Percentiles rank a stretch among this genome's conserved stretches.
Evolutionary conservation across 2,888 invertebrate species (phyloP).

Genomic region (Agrochola macilenta): DNA sequence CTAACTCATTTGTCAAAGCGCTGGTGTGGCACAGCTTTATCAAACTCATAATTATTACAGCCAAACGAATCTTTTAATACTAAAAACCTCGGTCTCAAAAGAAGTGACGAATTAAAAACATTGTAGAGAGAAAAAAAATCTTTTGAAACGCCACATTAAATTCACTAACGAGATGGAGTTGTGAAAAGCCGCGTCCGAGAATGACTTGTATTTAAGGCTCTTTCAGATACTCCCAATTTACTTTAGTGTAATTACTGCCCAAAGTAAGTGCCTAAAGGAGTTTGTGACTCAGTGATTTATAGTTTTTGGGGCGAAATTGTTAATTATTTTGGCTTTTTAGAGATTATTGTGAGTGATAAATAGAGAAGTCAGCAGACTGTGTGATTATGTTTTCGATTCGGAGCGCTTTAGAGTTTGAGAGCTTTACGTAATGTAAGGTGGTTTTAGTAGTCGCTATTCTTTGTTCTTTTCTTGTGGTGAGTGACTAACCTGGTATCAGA

Average conservation of each 20-base stretch:
- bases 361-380: neutral
- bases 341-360: neutral
- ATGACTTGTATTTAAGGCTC: conserved; percentile 34
- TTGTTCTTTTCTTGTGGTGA: too few species aligned
- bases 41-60: conserved; percentile 18
- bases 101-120: conserved; percentile 57
- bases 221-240: conserved; percentile 49
- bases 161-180: conserved; percentile 51
- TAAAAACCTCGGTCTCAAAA: conserved; percentile 26
- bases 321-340: conserved; percentile 16
- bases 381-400: neutral
- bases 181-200: conserved; percentile 23
- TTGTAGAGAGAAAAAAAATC: conserved; percentile 27
- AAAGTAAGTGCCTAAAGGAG: conserved; percentile 31
- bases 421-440: neutral
- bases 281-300: conserved; percentile 12
- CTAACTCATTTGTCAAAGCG: conserved; percentile 12
- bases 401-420: neutral
- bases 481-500: too few species aligned
- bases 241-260: conserved; percentile 32
- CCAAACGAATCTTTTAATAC: conserved; percentile 17
- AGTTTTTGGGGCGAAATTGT: conserved; percentile 3
- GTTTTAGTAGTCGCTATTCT: neutral
- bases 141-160: conserved; percentile 53
- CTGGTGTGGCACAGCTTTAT: conserved; percentile 6